Evolutionary conservation across 2,113 vertebrate genomes (phyloP), one percentile per base, ranked within the genome.

Genomic region (Campylomormyrus numenius): DNA sequence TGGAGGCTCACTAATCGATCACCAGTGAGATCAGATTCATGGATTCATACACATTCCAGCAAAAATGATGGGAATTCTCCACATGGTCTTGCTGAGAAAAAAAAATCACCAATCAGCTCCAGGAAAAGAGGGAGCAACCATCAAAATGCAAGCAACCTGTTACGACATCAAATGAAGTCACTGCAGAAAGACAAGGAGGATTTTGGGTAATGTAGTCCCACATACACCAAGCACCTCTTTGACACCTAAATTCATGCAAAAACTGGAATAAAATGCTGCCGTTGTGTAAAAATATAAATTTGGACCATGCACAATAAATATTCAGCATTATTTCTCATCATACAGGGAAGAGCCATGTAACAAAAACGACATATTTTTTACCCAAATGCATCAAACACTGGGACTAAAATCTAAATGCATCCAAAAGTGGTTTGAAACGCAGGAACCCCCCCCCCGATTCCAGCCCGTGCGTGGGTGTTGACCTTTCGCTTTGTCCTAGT

Each of bases 401-500:
- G 10, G 42, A 42, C 7, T 48, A 46, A 48, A 85, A 15, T 19
- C 15, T 42, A 89, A 50, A 49, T 0, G 9, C 3, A 80, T 13
- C 49, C 24, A n/a, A 39, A 6, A 48, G 17, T n/a, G 39, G 35
- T 45, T 66, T 50, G 56, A 11, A 6, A 39, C 39, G 31, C 70
- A 77, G 49, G 66, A 35, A 35, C 15, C 58, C 17, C 42, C 50
- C 27, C 19, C 49, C 49, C 21, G 31, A 24, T 62, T 27, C 21
- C 31, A 11, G 15, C 35, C 42, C 15, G 0, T 15, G 3, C 2
- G 48, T 15, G 39, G 88, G 45, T 13, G 31, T 35, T 49, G 80
- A 77, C 53, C 84, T 89, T 90, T 24, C 74, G 88, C 53, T 90
- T 83, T 83, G 85, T 92, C 94, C 89, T 90, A 88, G 88, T 89